These are phyloP conservation scores for Geotrypetes seraphini DNA, from an alignment of 2,797 vertebrate genomes.

Conservation along the genomic window DNA sequence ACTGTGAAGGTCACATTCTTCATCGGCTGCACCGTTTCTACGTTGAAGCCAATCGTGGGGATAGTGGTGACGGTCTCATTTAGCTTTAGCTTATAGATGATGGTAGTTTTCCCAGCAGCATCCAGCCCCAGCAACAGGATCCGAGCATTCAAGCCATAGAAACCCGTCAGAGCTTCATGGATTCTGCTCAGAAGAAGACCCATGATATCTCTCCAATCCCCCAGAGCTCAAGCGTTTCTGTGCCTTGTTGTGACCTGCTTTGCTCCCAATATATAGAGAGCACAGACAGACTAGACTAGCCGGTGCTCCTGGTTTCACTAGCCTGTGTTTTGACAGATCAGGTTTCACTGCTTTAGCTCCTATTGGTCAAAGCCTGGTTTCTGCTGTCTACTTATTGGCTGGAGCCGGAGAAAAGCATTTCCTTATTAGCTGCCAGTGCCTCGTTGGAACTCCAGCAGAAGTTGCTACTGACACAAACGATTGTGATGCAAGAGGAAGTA, in stretches of 20 bases:
- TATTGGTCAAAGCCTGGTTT: not conserved
- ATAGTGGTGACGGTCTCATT: constrained; percentile 10
- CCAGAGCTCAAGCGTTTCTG: not conserved
- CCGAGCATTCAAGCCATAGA: constrained; percentile 2
- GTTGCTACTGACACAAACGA: no score
- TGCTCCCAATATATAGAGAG: not conserved
- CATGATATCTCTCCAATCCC: not conserved
- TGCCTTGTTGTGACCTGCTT: not conserved
- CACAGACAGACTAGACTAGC: not conserved
- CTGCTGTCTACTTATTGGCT: not conserved
- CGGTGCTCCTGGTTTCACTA: not conserved
- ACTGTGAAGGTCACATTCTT: constrained; percentile 70
- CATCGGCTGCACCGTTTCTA: constrained; percentile 69
- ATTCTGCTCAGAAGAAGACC: constrained; percentile 3
- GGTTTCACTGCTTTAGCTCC: not conserved
- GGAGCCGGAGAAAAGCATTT: not conserved
- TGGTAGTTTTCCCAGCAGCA: constrained; percentile 20
- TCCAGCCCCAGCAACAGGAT: constrained; percentile 23
- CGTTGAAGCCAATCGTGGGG: constrained; percentile 52
- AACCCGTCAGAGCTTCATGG: not conserved
- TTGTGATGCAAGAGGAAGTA: no score
- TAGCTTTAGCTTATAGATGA: constrained; percentile 19
- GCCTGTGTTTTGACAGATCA: not conserved
- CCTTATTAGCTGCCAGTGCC: no score
- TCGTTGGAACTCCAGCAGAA: no score